Conservation (phyloP, 2,888 invertebrate species). For the Eupelmus urozonus region DNA sequence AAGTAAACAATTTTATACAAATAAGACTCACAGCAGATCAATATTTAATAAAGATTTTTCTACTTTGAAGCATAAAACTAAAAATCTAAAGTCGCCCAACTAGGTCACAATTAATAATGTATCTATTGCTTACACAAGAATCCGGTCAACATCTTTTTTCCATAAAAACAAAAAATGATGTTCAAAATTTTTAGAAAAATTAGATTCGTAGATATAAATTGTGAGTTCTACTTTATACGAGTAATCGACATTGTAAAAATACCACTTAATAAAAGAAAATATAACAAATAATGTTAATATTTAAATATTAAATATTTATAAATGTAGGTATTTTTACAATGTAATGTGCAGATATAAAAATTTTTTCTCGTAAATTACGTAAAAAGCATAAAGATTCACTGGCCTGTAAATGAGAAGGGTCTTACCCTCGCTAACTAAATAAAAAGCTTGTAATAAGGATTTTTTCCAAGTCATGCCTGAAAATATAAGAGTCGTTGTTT, state of each 20-base stretch:
- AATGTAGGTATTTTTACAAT: no score
- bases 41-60: constrained; percentile 5
- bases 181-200: not conserved
- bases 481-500: no score
- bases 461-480: not conserved
- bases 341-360: no score
- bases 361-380: not conserved
- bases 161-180: not conserved
- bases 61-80: not conserved
- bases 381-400: constrained; percentile 24
- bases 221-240: not conserved
- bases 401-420: constrained; percentile 4
- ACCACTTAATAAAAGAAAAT: not conserved
- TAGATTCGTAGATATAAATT: not conserved
- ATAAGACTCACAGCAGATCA: no score
- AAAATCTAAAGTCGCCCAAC: not conserved
- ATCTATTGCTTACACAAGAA: no score
- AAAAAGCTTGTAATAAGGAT: not conserved
- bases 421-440: not conserved
- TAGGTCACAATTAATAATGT: not conserved
- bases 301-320: no score
- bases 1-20: constrained; percentile 8
- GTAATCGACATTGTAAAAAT: no score
- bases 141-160: not conserved
- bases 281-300: no score